These are phyloP conservation scores for Orientallactaga sibirica DNA, from an alignment of 2,797 vertebrate species.

Conservation along the genomic window DNA sequence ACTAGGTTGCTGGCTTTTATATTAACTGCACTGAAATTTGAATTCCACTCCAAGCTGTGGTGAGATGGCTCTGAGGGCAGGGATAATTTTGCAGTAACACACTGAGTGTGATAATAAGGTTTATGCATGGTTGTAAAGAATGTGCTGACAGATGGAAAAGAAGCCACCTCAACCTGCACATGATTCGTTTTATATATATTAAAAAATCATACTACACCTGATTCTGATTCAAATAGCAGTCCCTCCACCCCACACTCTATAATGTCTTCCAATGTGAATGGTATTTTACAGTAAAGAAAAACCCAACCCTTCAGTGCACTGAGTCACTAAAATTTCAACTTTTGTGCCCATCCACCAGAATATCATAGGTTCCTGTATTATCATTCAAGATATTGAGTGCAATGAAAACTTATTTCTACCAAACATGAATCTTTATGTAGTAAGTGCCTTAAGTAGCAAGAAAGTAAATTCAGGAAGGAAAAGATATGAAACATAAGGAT, in stretches of 20 bases:
- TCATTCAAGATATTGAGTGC: slow-evolving; percentile 79
- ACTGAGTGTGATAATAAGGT: slow-evolving; percentile 88
- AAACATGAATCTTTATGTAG: slow-evolving; percentile 71
- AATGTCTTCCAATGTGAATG: slow-evolving; percentile 78
- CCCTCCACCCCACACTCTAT: slow-evolving; percentile 26
- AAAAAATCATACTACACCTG: slow-evolving; percentile 81
- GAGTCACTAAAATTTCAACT: slow-evolving; percentile 81
- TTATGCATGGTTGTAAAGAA: slow-evolving; percentile 89
- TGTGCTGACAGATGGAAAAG: slow-evolving; percentile 89
- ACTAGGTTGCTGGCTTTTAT: slow-evolving; percentile 79
- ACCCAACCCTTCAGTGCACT: slow-evolving; percentile 61
- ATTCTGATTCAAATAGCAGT: slow-evolving; percentile 81
- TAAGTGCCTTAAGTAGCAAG: slow-evolving; percentile 62
- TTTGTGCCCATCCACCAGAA: slow-evolving; percentile 73
- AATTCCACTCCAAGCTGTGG: slow-evolving; percentile 80
- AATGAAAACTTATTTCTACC: slow-evolving; percentile 68
- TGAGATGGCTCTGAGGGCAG: slow-evolving; percentile 80
- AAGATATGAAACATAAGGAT: slow-evolving; percentile 35
- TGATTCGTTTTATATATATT: slow-evolving; percentile 82
- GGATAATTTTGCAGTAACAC: slow-evolving; percentile 87
- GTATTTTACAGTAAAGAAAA: slow-evolving; percentile 74
- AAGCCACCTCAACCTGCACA: slow-evolving; percentile 81
- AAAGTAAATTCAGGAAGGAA: slow-evolving; percentile 25
- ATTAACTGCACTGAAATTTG: slow-evolving; percentile 65
- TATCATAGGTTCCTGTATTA: slow-evolving; percentile 78